These are phyloP conservation scores for Dendrocincla tyrannina DNA, from an alignment of 2,797 vertebrate species.

Conservation along the genomic window DNA sequence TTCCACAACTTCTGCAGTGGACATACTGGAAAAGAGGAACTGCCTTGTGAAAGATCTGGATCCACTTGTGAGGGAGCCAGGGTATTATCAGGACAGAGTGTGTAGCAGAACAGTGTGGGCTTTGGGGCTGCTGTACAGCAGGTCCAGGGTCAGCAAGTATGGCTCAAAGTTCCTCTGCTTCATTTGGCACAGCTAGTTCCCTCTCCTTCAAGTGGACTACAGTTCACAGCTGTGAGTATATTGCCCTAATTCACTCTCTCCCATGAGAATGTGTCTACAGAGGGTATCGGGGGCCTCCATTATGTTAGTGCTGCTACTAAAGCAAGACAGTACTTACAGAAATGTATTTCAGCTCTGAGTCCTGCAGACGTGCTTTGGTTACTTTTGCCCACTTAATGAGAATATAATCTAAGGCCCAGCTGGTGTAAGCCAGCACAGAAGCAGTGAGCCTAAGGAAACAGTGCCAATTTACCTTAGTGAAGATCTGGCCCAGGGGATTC, in stretches of 20 bases:
- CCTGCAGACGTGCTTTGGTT: not conserved
- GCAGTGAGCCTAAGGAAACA: not conserved
- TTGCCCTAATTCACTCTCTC: not conserved
- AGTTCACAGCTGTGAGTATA: not conserved
- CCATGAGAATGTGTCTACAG: not conserved
- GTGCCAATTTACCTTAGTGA: conserved; percentile 7
- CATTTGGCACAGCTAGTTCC: not conserved
- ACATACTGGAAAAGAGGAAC: not conserved
- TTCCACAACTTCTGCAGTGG: not conserved
- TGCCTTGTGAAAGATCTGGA: not conserved
- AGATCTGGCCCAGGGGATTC: conserved; percentile 46
- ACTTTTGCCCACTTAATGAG: conserved; percentile 44
- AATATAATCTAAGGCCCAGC: conserved; percentile 25
- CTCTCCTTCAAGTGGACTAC: accelerated
- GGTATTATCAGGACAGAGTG: not conserved
- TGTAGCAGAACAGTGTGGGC: not conserved
- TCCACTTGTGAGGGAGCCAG: not conserved
- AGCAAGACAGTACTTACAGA: not conserved
- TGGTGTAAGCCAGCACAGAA: not conserved
- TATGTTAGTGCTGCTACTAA: not conserved
- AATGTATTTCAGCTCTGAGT: not conserved
- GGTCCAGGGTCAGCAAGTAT: accelerated
- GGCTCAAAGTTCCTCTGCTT: accelerated
- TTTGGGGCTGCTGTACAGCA: not conserved
- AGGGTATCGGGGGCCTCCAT: not conserved